A percentile compares a stretch with the other conserved stretches of the same genome.
These are phyloP conservation scores for Erythrolamprus reginae DNA, from an alignment of 2,113 vertebrate genomes.

Conservation along the genomic window DNA sequence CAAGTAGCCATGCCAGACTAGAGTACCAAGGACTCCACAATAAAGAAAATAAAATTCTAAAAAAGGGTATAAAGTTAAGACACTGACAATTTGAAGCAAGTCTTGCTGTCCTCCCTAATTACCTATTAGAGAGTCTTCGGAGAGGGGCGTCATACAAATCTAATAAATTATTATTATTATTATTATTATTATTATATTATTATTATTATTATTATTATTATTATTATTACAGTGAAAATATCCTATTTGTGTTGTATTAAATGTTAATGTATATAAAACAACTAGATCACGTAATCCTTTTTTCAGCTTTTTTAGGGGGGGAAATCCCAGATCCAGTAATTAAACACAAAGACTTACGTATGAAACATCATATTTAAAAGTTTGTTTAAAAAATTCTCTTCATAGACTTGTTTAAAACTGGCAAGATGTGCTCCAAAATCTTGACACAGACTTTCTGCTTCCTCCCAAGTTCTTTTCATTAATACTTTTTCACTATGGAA, in stretches of 20 bases:
- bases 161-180: too few relatives aligned
- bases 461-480: conserved; percentile 88
- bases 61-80: not conserved
- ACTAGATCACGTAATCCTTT: not conserved
- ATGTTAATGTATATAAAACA: not conserved
- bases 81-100: not conserved
- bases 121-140: too few relatives aligned
- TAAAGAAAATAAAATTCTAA: not conserved
- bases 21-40: not conserved
- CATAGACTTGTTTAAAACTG: conserved; percentile 85
- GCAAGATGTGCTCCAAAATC: conserved; percentile 89
- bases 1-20: not conserved
- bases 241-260: not conserved
- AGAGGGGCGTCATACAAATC: too few relatives aligned
- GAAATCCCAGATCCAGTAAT: not conserved
- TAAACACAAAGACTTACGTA: conserved; percentile 66
- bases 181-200: too few relatives aligned
- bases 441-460: conserved; percentile 87
- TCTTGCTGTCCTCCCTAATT: not conserved
- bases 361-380: conserved; percentile 85
- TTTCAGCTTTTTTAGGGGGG: not conserved
- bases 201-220: too few relatives aligned
- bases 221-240: not conserved
- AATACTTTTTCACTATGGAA: conserved; percentile 92
- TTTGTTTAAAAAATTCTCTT: conserved; percentile 84